These are phyloP conservation scores for Rhimphoctona megacephalus DNA, from an alignment of 2,888 invertebrate genomes.

Conservation along the genomic window DNA sequence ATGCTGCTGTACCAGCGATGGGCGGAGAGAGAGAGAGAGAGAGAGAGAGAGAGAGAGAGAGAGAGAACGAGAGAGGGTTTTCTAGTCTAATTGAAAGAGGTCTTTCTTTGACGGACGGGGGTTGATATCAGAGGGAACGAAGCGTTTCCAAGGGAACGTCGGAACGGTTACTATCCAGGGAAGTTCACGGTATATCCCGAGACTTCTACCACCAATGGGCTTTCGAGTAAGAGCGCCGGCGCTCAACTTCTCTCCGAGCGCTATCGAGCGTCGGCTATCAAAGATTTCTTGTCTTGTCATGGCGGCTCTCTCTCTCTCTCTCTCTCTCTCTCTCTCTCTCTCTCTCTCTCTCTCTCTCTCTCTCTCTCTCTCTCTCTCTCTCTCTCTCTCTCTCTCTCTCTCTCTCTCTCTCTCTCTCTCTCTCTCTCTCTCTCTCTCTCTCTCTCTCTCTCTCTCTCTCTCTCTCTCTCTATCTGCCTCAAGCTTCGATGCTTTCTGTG, in stretches of 20 bases:
- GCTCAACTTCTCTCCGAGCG: conserved; percentile 78
- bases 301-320: conserved; percentile 54
- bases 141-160: conserved; percentile 84
- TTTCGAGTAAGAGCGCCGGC: conserved; percentile 80
- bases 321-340: neutral
- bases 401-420: conserved; percentile 21
- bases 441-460: conserved; percentile 19
- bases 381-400: neutral
- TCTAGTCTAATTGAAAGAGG: conserved; percentile 83
- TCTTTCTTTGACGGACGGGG: conserved; percentile 77
- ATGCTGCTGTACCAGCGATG: conserved; percentile 10
- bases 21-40: conserved; percentile 47
- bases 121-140: conserved; percentile 79
- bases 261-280: conserved; percentile 67
- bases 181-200: conserved; percentile 71
- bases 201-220: conserved; percentile 79
- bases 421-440: conserved; percentile 19
- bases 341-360: neutral
- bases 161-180: conserved; percentile 75
- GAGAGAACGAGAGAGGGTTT: conserved; percentile 69
- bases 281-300: conserved; percentile 67
- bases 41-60: conserved; percentile 58
- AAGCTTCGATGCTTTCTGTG: conserved; percentile 5
- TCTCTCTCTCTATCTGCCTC: neutral
- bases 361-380: neutral